These are phyloP conservation scores for Quadroppia sp. DNA, from an alignment of 2,888 invertebrate genomes.

Conservation along the genomic window DNA sequence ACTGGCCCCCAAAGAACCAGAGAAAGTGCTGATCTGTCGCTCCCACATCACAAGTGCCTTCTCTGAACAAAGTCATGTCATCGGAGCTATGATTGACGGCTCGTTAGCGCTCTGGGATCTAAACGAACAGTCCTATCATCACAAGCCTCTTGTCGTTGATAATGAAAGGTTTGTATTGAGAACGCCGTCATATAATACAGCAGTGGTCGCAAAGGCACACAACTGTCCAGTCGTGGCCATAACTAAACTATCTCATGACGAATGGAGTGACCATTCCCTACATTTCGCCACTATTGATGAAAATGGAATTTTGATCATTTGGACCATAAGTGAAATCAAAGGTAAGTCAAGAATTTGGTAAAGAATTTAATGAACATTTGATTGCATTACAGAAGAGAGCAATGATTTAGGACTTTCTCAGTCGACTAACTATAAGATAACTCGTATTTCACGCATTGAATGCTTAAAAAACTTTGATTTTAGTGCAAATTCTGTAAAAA, in stretches of 20 bases:
- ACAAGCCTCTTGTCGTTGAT: slow-evolving; percentile 8
- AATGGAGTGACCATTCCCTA: not conserved
- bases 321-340: slow-evolving; percentile 17
- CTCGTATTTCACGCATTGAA: not conserved
- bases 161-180: not conserved
- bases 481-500: not conserved
- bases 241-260: not conserved
- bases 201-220: slow-evolving; percentile 2
- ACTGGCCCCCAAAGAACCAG: not conserved
- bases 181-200: slow-evolving; percentile 22
- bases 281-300: slow-evolving; percentile 33
- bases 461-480: not conserved
- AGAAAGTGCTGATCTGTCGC: slow-evolving; percentile 14
- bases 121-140: not conserved
- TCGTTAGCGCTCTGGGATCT: slow-evolving; percentile 36
- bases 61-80: not conserved
- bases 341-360: not conserved
- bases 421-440: not conserved
- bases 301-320: slow-evolving; percentile 15
- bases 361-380: not conserved
- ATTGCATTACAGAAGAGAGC: not conserved
- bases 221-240: slow-evolving; percentile 4
- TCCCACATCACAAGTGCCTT: slow-evolving; percentile 2
- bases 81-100: slow-evolving; percentile 36
- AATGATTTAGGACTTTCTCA: slow-evolving; percentile 7